Evolutionary conservation across 2,888 invertebrate species (phyloP).

Genomic region (Muschampia plurimacula): DNA sequence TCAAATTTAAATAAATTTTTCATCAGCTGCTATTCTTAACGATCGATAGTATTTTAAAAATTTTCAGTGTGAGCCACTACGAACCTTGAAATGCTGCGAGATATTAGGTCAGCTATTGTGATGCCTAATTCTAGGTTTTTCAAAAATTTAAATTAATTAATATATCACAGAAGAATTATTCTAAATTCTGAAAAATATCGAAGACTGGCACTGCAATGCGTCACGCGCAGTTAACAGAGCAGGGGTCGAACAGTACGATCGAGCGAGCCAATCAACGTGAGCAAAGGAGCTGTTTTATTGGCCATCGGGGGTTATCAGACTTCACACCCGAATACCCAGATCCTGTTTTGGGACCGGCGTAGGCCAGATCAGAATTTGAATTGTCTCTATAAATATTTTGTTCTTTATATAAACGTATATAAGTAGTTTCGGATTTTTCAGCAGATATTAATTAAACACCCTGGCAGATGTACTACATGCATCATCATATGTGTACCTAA

Average conservation of each 20-base stretch:
- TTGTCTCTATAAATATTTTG: neutral
- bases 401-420: neutral
- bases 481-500: too few relatives aligned
- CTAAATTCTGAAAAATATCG: conserved; percentile 13
- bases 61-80: too few relatives aligned
- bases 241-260: conserved; percentile 20
- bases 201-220: conserved; percentile 28
- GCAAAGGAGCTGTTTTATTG: conserved; percentile 46
- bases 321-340: conserved; percentile 16
- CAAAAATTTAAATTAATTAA: too few relatives aligned
- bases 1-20: too few relatives aligned
- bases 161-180: neutral
- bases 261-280: conserved; percentile 31
- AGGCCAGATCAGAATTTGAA: neutral
- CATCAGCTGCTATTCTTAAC: too few relatives aligned
- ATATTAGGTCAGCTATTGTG: too few relatives aligned
- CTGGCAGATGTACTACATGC: neutral
- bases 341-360: neutral
- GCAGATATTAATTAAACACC: neutral
- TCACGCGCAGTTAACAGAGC: conserved; percentile 20
- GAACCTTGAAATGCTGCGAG: too few relatives aligned
- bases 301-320: conserved; percentile 27
- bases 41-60: too few relatives aligned
- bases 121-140: too few relatives aligned
- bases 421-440: too few relatives aligned